Base-by-base conservation (phyloP, 2,888 invertebrate species). In the Papilio demoleus region DNA sequence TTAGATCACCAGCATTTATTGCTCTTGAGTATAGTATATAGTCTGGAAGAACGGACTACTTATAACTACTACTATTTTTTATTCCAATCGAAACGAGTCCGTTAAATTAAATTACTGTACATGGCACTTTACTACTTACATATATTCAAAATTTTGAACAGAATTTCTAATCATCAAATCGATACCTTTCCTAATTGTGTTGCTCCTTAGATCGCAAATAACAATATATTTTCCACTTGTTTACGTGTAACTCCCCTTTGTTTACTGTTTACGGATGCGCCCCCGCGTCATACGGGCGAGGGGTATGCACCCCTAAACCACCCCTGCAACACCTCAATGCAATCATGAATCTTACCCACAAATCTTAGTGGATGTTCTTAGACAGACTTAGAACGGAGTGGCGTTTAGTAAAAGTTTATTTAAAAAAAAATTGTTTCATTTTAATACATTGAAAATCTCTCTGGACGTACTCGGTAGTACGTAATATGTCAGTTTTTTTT, bases 161-260 rank as follows among this genome's bases (percentile, higher is more conserved):
- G 27, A 31, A 31, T 31, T 40, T 14, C 38, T 65, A 22, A 65
- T 56, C 31, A 56, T 40, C n/a, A 67, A 58, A 67, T 67, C 68
- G 59, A 68, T 47, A 24, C 11, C 19, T 47, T 22, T 38, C 22
- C 50, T 67, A 67, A 60, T 69, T 60, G 38, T 27, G 42, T 60
- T 70, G 68, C 68, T 73, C 71, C 74, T 75, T 73, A 72, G 64
- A 73, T 77, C 74, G 76, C 75, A 76, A 75, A 74, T 74, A 74
- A 72, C 50, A 68, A 74, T 72, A 73, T 76, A 77, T 76, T 77
- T 76, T 62, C 69, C 65, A 69, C 65, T 75, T 78, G 79, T 80
- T 80, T 80, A 75, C 77, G 71, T 70, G 73, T 73, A 66, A 61
- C 63, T 69, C 74, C 74, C 78, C 80, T 77, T 75, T 81, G 81